Evolutionary conservation across 2,888 invertebrate species (phyloP).

Genomic region (Augochlorella aurata): DNA sequence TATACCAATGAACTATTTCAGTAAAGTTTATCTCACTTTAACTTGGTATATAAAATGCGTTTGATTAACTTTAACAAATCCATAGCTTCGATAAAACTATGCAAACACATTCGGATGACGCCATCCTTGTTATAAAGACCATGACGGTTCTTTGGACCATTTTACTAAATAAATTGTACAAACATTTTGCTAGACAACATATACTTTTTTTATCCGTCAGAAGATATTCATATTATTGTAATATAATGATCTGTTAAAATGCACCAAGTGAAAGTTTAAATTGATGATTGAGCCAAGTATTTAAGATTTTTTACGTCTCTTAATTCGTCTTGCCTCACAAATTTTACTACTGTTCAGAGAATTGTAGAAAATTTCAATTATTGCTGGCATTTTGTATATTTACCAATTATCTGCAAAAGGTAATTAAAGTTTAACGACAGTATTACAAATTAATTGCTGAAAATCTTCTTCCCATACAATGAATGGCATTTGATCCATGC

Average conservation of each 20-base stretch:
- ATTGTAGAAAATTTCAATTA: conserved; percentile 62
- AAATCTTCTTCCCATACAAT: conserved; percentile 55
- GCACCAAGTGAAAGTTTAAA: conserved; percentile 20
- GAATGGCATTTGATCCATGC: conserved; percentile 50
- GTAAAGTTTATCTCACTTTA: conserved; percentile 29
- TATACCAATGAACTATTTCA: conserved; percentile 30
- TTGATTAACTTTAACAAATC: conserved; percentile 30
- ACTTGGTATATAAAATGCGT: conserved; percentile 9
- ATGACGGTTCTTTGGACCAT: conserved; percentile 51
- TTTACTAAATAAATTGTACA: conserved; percentile 43
- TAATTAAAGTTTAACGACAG: conserved; percentile 53
- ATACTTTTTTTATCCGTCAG: conserved; percentile 10
- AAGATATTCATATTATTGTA: not conserved
- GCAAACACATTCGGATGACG: conserved; percentile 74
- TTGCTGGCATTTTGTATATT: conserved; percentile 65
- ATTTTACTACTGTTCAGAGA: conserved; percentile 28
- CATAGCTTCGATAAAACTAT: conserved; percentile 63
- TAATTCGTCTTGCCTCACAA: conserved; percentile 38
- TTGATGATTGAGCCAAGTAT: conserved; percentile 34
- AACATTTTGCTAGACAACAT: conserved; percentile 22
- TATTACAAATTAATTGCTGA: conserved; percentile 56
- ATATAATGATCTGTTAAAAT: conserved; percentile 26
- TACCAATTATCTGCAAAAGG: conserved; percentile 58
- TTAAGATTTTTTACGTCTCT: conserved; percentile 48
- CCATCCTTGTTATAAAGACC: conserved; percentile 67